Conservation (phyloP, 2,113 vertebrate species). For the Thermophis baileyi region DNA sequence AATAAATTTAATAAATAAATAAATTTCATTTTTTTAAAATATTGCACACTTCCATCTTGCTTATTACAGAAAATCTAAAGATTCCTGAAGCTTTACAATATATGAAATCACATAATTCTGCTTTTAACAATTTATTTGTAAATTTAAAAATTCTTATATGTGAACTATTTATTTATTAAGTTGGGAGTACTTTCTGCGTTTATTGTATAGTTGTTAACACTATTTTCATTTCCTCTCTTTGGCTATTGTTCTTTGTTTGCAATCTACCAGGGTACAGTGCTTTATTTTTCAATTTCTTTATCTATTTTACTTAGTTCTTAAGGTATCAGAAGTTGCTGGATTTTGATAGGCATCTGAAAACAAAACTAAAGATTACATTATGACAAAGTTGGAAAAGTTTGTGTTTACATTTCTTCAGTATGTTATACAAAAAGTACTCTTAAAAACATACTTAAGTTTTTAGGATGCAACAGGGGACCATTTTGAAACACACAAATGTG, state of each 20-base stretch:
- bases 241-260: conserved; percentile 31
- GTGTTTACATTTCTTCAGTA: conserved; percentile 10
- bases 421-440: background rate
- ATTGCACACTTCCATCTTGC: background rate
- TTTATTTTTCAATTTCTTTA: conserved; percentile 2
- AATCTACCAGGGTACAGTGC: background rate
- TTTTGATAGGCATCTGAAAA: conserved; percentile 6
- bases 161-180: conserved; percentile 28
- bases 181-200: conserved; percentile 28
- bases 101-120: conserved; percentile 37
- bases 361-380: background rate
- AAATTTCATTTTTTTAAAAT: background rate
- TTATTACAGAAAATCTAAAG: conserved; percentile 10
- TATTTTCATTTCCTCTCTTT: conserved; percentile 28
- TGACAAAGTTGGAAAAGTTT: background rate
- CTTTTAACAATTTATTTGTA: conserved; percentile 17
- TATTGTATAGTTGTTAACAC: conserved; percentile 22
- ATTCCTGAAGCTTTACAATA: background rate
- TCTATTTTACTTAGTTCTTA: conserved; percentile 22
- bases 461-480: background rate
- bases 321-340: background rate
- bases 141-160: background rate
- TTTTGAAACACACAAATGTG: background rate
- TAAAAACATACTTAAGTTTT: background rate
- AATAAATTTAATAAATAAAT: too few relatives aligned